Percentiles rank a stretch among this genome's conserved stretches.
Conservation (phyloP, 2,797 vertebrate genomes). For the Xenopus petersii region DNA sequence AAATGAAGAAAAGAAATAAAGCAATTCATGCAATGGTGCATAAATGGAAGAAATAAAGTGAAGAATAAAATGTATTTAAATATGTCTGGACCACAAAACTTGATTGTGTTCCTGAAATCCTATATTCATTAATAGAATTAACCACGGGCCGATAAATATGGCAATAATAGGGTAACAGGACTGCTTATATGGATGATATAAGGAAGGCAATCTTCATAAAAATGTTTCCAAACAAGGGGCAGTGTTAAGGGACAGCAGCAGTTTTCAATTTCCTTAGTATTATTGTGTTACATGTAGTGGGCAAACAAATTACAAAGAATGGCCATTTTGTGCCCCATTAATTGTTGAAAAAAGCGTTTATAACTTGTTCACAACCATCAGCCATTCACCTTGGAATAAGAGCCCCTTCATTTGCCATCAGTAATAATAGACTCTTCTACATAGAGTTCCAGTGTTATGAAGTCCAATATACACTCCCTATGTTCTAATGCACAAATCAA, state of each 20-base stretch:
- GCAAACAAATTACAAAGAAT: slow-evolving; percentile 50
- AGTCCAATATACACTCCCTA: slow-evolving; percentile 14
- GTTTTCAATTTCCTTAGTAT: slow-evolving; percentile 47
- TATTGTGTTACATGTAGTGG: slow-evolving; percentile 49
- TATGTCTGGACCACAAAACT: slow-evolving; percentile 44
- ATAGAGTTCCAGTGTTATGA: slow-evolving; percentile 29
- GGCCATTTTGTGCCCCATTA: slow-evolving; percentile 49
- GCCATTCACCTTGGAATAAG: slow-evolving; percentile 44
- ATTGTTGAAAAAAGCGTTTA: slow-evolving; percentile 49
- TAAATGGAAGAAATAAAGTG: slow-evolving; percentile 44
- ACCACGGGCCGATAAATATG: slow-evolving; percentile 44
- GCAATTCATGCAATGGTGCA: slow-evolving; percentile 40
- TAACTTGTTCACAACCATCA: slow-evolving; percentile 46
- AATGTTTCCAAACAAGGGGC: slow-evolving; percentile 45
- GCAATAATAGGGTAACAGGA: slow-evolving; percentile 35
- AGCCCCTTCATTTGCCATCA: slow-evolving; percentile 28
- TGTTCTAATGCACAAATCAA: slow-evolving; percentile 32
- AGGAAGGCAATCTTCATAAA: slow-evolving; percentile 48
- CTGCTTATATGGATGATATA: slow-evolving; percentile 42
- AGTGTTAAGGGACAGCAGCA: slow-evolving; percentile 46
- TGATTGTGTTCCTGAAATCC: slow-evolving; percentile 47
- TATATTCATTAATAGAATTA: slow-evolving; percentile 50
- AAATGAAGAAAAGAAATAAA: slow-evolving; percentile 41
- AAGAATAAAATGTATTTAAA: slow-evolving; percentile 49
- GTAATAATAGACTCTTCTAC: slow-evolving; percentile 39